Evolutionary conservation across 2,888 invertebrate genomes (phyloP), one percentile per base, ranked within the genome.

Genomic region (Choreutis nemorana): DNA sequence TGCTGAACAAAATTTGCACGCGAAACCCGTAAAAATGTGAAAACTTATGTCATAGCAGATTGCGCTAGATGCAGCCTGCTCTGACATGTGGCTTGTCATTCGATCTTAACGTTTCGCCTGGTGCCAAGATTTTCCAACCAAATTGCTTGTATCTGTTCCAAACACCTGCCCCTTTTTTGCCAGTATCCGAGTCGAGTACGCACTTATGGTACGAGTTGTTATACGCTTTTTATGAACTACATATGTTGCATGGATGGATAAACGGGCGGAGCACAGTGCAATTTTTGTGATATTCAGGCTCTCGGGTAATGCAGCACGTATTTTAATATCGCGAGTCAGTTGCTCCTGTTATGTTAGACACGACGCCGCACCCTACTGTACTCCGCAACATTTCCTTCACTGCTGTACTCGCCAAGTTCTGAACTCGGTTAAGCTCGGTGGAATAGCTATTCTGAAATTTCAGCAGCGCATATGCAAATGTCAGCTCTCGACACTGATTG

Each of bases 401-500:
- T 57, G 52, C 48, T 54, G 53, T 55, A 47, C 55, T 55, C 55
- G 54, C 59, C 55, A 64, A 73, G 71, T 73, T 77, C 66, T 67
- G 63, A 73, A 73, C 66, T 68, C 62, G 63, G 65, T 64, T 71
- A 60, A 72, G 67, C 73, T 65, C 52, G 51, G 52, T 55, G 62
- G 56, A 66, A 65, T 63, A 72, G 66, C 67, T 70, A 65, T 68
- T 66, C 68, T 58, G 70, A 67, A 73, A 72, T 73, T 72, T 75
- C 67, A 65, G 56, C 65, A 64, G 65, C 68, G 63, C 73, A 70
- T 77, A 77, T 75, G 75, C 77, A 75, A 75, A 75, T 77, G 70
- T 75, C 72, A 73, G 71, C 63, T 62, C 71, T 67, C 73, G 72
- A 73, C 75, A 71, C 72, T 77, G 72, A 78, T 77, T 75, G 71